Evolutionary conservation across 2,113 vertebrate genomes (phyloP).

Genomic region (Etheostoma cragini): DNA sequence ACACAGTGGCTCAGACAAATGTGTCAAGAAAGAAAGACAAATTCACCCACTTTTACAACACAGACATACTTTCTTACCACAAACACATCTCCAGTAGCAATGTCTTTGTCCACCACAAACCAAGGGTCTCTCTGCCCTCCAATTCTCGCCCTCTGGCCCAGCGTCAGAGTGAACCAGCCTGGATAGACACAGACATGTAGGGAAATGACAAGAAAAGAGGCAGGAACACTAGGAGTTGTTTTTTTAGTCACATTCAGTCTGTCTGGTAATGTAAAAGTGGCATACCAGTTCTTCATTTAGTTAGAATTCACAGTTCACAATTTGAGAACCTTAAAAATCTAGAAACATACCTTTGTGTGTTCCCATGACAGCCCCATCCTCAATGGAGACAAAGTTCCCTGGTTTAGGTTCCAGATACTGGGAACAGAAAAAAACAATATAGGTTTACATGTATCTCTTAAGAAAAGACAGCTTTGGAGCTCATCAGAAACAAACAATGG

Average conservation of each 20-base stretch:
- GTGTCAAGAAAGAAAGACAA: neutral
- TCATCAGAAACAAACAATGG: neutral
- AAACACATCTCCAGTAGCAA: conserved; percentile 87
- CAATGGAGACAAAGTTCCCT: conserved; percentile 93
- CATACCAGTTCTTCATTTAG: neutral
- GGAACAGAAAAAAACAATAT: neutral
- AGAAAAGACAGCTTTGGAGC: neutral
- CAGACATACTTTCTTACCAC: conserved; percentile 87
- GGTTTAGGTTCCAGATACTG: conserved; percentile 94
- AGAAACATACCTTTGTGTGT: conserved; percentile 88
- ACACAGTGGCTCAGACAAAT: too few species aligned
- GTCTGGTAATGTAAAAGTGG: neutral
- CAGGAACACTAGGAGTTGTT: neutral
- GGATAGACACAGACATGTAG: neutral
- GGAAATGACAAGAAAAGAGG: neutral
- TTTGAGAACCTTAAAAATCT: neutral
- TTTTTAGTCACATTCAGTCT: neutral
- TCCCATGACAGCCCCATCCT: conserved; percentile 90
- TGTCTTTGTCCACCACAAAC: conserved; percentile 97
- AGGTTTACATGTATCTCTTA: neutral
- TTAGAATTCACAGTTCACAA: neutral
- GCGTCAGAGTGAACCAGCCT: conserved; percentile 97
- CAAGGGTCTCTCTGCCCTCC: conserved; percentile 88
- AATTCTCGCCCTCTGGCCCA: conserved; percentile 94
- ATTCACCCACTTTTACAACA: neutral